Evolutionary conservation across 2,113 vertebrate genomes (phyloP).

Genomic region (Grallaria varia): DNA sequence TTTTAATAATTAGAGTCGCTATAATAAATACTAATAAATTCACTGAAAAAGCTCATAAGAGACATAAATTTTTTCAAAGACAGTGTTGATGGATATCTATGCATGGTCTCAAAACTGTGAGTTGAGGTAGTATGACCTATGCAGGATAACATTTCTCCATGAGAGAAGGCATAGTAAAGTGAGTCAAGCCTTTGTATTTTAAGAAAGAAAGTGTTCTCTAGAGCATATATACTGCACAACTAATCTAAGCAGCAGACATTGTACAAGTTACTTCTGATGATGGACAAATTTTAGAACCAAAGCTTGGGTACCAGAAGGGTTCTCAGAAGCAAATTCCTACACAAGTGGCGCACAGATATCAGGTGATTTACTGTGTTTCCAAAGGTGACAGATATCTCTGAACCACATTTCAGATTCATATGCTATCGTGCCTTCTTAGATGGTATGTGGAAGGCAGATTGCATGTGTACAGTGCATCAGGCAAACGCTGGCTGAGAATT

Average conservation of each 20-base stretch:
- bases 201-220: neutral
- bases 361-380: neutral
- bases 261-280: neutral
- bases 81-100: neutral
- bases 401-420: neutral
- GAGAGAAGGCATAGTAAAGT: fast-evolving
- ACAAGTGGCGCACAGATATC: neutral
- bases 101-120: neutral
- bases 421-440: neutral
- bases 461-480: fast-evolving
- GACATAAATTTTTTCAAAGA: neutral
- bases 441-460: fast-evolving
- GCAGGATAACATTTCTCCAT: neutral
- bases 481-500: neutral
- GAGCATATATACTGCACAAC: fast-evolving
- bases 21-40: neutral
- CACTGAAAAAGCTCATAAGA: neutral
- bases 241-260: neutral
- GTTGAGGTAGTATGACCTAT: neutral
- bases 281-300: neutral
- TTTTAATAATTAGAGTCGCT: neutral
- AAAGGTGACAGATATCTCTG: neutral
- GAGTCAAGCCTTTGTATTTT: neutral
- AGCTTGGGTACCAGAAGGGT: neutral
- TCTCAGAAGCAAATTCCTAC: neutral